Conservation (phyloP, 2,888 invertebrate species). For the Scaptomyza flava region DNA sequence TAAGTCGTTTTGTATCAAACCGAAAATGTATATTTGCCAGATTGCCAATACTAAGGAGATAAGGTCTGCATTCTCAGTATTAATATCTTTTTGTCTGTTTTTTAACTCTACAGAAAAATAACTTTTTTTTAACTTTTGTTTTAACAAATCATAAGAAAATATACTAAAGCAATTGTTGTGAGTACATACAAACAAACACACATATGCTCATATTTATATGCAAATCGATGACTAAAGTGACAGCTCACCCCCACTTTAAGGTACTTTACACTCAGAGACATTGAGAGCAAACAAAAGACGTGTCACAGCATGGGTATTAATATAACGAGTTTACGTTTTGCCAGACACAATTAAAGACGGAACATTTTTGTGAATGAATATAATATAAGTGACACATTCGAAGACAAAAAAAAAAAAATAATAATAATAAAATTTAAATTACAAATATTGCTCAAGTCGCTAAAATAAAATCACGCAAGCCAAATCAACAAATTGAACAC, state of each 20-base stretch:
- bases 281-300: neutral
- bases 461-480: constrained; percentile 24
- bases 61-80: too few species aligned
- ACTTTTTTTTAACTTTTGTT: too few species aligned
- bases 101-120: too few species aligned
- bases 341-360: constrained; percentile 7
- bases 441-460: constrained; percentile 1
- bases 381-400: constrained; percentile 1
- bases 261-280: neutral
- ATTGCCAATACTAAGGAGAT: too few species aligned
- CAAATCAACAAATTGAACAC: constrained; percentile 18
- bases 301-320: neutral
- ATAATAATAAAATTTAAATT: constrained; percentile 10
- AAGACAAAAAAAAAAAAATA: neutral
- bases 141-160: too few species aligned
- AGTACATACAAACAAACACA: neutral
- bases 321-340: neutral
- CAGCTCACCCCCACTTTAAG: neutral
- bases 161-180: neutral
- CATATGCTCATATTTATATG: neutral
- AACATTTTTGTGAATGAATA: neutral
- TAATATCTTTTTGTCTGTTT: too few species aligned
- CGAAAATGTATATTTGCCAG: too few species aligned
- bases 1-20: too few species aligned
- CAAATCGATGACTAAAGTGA: constrained; percentile 1